Evolutionary conservation across 2,113 vertebrate species (phyloP).

Genomic region (Lagopus muta): DNA sequence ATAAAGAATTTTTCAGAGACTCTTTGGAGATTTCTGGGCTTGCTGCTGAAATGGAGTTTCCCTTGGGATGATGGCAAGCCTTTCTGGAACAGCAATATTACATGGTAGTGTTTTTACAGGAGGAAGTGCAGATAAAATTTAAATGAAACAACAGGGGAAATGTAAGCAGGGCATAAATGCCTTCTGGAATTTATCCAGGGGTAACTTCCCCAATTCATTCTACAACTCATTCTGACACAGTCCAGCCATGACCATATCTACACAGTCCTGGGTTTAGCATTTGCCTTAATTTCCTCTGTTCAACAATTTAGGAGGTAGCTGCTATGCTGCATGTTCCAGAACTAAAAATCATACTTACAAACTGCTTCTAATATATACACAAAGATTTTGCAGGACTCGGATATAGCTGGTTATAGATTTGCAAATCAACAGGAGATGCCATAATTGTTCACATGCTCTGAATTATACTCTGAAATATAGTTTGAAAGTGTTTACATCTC

Average conservation of each 20-base stretch:
- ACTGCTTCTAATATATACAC: background rate
- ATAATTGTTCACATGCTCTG: background rate
- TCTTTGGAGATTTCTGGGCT: background rate
- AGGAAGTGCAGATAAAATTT: constrained; percentile 23
- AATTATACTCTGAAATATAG: background rate
- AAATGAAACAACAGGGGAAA: constrained; percentile 27
- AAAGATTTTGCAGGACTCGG: background rate
- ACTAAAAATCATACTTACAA: background rate
- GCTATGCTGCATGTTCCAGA: background rate
- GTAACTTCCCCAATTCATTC: background rate
- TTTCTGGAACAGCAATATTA: background rate
- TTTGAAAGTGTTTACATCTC: background rate
- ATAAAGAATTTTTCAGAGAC: background rate
- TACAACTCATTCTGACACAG: background rate
- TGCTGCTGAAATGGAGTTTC: constrained; percentile 19
- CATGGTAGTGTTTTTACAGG: background rate
- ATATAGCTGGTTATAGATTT: background rate
- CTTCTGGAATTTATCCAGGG: background rate
- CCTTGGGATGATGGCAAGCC: background rate
- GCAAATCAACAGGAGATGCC: background rate
- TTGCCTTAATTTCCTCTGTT: background rate
- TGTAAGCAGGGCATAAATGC: background rate
- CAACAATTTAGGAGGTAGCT: background rate
- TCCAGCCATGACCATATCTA: background rate
- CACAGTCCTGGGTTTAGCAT: background rate